Base-by-base conservation (phyloP, 2,888 invertebrate species). In the Carcina quercana region DNA sequence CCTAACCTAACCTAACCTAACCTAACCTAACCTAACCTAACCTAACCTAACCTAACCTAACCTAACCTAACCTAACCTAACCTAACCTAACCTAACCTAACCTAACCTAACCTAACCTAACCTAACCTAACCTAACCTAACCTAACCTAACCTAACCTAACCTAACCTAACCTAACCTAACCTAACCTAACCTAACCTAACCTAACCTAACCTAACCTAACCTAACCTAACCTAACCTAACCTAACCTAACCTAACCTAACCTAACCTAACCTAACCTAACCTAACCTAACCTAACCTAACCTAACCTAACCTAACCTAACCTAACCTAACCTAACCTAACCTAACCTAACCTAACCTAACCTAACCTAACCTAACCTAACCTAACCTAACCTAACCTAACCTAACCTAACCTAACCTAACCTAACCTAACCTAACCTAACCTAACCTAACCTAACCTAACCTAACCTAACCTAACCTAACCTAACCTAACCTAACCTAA, bases 101-200 rank as follows among this genome's bases (percentile, higher is more conserved):
- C 40, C 40, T 34, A 34, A 34, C 38, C 38, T 34, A 34, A 34
- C 38, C 38, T 34, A 30, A 30, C 38, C 38, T 34, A 34, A 34
- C 38, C 34, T 34, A 31, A 34, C 38, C 38, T 32, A 28, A 28
- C 36, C 32, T 36, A 38, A 40, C 40, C 38, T 40, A 40, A 40
- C 43, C 43, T 40, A 40, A 40, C 43, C 40, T 37, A 40, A 39
- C 43, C 40, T 43, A 40, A 38, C 43, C 43, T 37, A 40, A 40
- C 43, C 43, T 39, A 40, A 40, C 40, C 40, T 38, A 39, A 38
- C 44, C 37, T 35, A 33, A 30, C 34, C 33, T 35, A 35, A 35
- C 35, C 36, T 36, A 32, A 36, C 36, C 36, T 32, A 32, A 32
- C 32, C 36, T 32, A 36, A 36, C 32, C 40, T 37, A 40, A 40